Conservation (phyloP, 2,888 invertebrate genomes). For the Nephrotoma appendiculata region DNA sequence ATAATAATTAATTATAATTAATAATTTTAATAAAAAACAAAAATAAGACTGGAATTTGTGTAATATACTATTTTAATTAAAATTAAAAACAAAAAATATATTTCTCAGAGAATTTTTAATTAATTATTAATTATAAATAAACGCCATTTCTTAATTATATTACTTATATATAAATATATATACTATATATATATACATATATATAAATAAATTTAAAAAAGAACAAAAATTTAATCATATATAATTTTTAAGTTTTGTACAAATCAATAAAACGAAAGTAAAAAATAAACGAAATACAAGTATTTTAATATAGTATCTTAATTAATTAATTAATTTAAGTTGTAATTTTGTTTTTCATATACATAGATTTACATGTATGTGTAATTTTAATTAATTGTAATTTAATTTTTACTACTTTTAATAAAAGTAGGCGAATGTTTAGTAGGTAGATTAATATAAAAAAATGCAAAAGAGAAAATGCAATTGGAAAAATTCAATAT, state of each 20-base stretch:
- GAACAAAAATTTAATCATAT: background rate
- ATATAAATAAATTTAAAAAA: background rate
- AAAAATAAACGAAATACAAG: background rate
- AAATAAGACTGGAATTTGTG: background rate
- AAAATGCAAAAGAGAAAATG: background rate
- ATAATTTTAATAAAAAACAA: background rate
- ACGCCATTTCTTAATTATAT: background rate
- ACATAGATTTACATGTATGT: background rate
- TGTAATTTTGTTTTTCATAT: background rate
- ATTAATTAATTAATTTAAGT: background rate
- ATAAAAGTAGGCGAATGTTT: background rate
- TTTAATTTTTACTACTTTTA: background rate
- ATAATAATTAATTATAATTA: background rate
- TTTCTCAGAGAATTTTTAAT: background rate
- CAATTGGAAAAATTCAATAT: background rate
- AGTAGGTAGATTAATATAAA: background rate
- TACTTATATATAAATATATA: background rate
- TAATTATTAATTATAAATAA: background rate
- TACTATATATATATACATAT: background rate
- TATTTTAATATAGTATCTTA: background rate
- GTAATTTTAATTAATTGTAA: background rate
- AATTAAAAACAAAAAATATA: background rate
- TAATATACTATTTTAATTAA: background rate
- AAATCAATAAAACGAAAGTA: background rate
- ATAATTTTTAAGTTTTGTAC: background rate